These are phyloP conservation scores for Stichodactyla mertensii DNA, from an alignment of 64 coral and sea anemone genomes.

Conservation along the genomic window DNA sequence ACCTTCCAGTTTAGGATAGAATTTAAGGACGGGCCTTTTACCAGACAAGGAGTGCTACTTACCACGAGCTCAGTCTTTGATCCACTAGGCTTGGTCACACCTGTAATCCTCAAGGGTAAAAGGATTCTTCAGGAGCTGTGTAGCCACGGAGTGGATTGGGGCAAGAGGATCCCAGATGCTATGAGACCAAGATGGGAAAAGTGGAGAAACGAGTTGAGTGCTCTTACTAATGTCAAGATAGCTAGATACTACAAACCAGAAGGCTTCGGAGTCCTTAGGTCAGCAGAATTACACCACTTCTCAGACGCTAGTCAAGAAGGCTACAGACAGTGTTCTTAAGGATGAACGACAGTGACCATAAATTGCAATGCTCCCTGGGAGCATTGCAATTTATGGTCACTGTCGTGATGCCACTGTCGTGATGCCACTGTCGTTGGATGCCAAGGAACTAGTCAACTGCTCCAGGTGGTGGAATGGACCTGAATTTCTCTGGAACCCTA, in stretches of 20 bases:
- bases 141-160: not conserved
- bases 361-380: not conserved
- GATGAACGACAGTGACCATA: not conserved
- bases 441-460: not conserved
- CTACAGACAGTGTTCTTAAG: not conserved
- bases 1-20: no score
- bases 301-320: not conserved
- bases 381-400: no score
- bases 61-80: not conserved
- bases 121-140: constrained; percentile 15
- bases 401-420: no score
- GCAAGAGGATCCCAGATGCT: not conserved
- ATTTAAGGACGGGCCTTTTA: no score
- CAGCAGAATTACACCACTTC: constrained; percentile 3
- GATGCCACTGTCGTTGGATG: no score
- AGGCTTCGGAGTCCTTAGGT: not conserved
- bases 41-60: no score
- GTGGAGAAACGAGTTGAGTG: constrained; percentile 4
- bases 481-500: not conserved
- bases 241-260: not conserved
- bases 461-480: not conserved
- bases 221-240: not conserved
- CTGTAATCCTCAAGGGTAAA: not conserved
- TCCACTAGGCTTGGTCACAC: constrained; percentile 10
- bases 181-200: not conserved